Percentiles rank a stretch among this genome's conserved stretches.
These are phyloP conservation scores for Eulithis prunata DNA, from an alignment of 2,888 invertebrate species.

Conservation along the genomic window DNA sequence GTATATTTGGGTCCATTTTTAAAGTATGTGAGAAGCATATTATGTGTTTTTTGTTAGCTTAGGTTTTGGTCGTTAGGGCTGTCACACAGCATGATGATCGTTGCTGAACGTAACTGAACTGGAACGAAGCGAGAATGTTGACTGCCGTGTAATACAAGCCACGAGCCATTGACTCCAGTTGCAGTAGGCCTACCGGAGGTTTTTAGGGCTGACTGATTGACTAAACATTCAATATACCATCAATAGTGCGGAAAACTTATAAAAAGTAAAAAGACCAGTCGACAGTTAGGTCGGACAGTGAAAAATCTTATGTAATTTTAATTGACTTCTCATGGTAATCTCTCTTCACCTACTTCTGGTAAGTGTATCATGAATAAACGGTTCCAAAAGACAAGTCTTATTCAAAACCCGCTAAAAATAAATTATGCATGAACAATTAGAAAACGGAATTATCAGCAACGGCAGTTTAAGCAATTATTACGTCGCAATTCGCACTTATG, in stretches of 20 bases:
- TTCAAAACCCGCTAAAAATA: background rate
- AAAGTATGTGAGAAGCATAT: background rate
- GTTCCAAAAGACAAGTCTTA: background rate
- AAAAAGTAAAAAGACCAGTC: too few relatives aligned
- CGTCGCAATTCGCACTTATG: constrained; percentile 15
- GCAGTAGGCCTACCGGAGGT: constrained; percentile 9
- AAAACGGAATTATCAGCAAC: background rate
- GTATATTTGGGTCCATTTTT: constrained; percentile 1
- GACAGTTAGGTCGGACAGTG: too few relatives aligned
- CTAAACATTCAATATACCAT: too few relatives aligned
- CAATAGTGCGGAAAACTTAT: too few relatives aligned
- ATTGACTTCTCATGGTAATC: background rate
- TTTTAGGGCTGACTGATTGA: constrained; percentile 11
- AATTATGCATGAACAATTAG: background rate
- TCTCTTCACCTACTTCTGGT: background rate
- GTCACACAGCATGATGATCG: constrained; percentile 9
- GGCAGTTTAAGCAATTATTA: constrained; percentile 6
- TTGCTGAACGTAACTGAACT: constrained; percentile 21
- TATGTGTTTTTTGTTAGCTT: background rate
- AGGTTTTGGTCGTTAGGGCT: constrained; percentile 13
- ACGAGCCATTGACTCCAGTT: constrained; percentile 35
- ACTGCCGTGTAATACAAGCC: constrained; percentile 23
- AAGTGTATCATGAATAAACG: background rate
- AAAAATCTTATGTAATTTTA: background rate
- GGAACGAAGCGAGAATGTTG: constrained; percentile 26